phyloP scores from a whole-genome alignment of 2,113 vertebrate species.

The Nycticebus coucang region DNA sequence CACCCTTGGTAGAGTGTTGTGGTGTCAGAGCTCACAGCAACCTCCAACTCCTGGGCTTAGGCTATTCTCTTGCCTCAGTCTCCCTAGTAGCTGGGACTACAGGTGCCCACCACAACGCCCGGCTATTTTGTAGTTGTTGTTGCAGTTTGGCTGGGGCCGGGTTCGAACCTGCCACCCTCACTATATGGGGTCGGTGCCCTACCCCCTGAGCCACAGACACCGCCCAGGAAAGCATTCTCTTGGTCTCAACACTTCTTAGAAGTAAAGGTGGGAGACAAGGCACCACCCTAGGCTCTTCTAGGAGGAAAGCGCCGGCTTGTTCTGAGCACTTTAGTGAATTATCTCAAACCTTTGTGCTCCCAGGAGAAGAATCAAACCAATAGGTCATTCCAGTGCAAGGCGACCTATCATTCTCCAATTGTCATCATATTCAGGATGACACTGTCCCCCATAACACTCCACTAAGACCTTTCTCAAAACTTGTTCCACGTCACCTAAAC shows the following conservation, averaged over 20 bases:
- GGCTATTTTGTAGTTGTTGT: too few relatives aligned
- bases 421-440: background rate
- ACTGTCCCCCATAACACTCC: background rate
- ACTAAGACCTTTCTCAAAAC: background rate
- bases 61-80: too few relatives aligned
- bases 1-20: too few relatives aligned
- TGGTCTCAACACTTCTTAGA: background rate
- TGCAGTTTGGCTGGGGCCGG: too few relatives aligned
- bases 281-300: background rate
- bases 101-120: too few relatives aligned
- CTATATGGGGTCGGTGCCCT: too few relatives aligned
- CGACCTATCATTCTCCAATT: background rate
- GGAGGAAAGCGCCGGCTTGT: too few relatives aligned
- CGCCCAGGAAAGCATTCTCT: background rate
- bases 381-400: fast-evolving
- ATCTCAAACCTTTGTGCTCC: background rate
- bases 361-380: background rate
- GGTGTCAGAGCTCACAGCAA: too few relatives aligned
- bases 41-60: too few relatives aligned
- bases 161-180: too few relatives aligned
- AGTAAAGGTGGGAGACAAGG: background rate
- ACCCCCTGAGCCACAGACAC: too few relatives aligned
- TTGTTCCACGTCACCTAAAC: background rate
- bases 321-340: background rate
- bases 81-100: too few relatives aligned